These are phyloP conservation scores for Cynopterus sphinx DNA, from an alignment of 2,797 vertebrate genomes.

Conservation along the genomic window DNA sequence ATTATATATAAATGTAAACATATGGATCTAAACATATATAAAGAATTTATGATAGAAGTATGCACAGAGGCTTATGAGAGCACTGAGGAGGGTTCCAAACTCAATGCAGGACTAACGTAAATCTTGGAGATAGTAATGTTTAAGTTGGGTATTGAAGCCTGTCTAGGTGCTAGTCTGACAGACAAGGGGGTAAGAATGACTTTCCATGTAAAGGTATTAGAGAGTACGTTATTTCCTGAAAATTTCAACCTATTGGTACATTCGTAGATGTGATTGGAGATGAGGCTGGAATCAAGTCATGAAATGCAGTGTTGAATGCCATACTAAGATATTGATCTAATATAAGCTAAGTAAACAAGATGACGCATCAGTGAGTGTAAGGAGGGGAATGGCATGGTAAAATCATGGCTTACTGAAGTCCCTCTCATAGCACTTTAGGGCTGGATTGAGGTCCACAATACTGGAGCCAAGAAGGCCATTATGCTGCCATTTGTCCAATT, in stretches of 20 bases:
- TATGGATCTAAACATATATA: not conserved
- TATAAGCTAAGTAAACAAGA: not conserved
- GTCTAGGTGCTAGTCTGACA: not conserved
- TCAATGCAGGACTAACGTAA: not conserved
- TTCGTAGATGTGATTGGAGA: not conserved
- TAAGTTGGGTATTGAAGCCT: not conserved
- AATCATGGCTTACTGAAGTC: not conserved
- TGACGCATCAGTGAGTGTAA: fast-evolving
- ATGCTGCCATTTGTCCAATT: not conserved
- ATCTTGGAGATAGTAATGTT: not conserved
- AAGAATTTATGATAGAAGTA: not conserved
- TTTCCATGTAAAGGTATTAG: not conserved
- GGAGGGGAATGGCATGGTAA: not conserved
- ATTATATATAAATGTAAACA: not conserved
- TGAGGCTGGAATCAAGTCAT: not conserved
- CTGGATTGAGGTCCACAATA: not conserved
- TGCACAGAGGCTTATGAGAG: not conserved
- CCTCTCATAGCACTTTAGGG: not conserved
- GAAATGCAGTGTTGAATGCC: not conserved
- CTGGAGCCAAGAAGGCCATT: not conserved
- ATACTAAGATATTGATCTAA: not conserved
- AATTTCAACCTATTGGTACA: not conserved
- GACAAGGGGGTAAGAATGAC: no score
- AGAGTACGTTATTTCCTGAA: not conserved
- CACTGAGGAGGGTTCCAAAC: not conserved